Evolutionary conservation across 2,797 vertebrate species (phyloP).

Genomic region (Momotus momota): DNA sequence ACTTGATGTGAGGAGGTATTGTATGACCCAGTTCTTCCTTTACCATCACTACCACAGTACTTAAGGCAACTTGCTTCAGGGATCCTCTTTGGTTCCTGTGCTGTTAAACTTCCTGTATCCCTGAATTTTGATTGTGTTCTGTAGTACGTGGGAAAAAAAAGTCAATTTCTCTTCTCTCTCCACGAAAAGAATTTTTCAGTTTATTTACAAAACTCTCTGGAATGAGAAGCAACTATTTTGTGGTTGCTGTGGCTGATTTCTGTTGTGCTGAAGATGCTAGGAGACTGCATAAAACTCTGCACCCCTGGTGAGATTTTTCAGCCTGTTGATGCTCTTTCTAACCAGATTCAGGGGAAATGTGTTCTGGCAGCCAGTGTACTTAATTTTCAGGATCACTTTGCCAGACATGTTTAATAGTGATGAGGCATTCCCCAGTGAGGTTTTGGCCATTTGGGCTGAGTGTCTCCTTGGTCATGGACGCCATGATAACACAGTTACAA

Average conservation of each 20-base stretch:
- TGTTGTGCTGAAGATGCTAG: constrained; percentile 70
- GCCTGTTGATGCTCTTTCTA: constrained; percentile 43
- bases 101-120: constrained; percentile 49
- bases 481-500: neutral
- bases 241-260: constrained; percentile 78
- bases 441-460: constrained; percentile 20
- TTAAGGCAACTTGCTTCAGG: neutral
- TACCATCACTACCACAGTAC: neutral
- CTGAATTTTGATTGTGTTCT: constrained; percentile 40
- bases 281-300: constrained; percentile 68
- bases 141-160: neutral
- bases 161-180: constrained; percentile 45
- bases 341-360: neutral
- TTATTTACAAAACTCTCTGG: constrained; percentile 82
- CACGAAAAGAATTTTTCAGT: constrained; percentile 72
- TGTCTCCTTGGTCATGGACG: neutral
- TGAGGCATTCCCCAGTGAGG: constrained; percentile 14
- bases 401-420: constrained; percentile 45
- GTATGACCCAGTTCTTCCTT: neutral
- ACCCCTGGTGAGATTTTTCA: constrained; percentile 54
- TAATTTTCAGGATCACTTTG: constrained; percentile 33
- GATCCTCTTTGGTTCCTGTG: neutral
- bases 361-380: constrained; percentile 28
- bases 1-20: neutral
- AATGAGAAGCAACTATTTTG: constrained; percentile 78